A percentile compares a stretch with the other conserved stretches of the same genome.
Conservation (phyloP, 2,888 invertebrate species). For the Meliscaeva auricollis region DNA sequence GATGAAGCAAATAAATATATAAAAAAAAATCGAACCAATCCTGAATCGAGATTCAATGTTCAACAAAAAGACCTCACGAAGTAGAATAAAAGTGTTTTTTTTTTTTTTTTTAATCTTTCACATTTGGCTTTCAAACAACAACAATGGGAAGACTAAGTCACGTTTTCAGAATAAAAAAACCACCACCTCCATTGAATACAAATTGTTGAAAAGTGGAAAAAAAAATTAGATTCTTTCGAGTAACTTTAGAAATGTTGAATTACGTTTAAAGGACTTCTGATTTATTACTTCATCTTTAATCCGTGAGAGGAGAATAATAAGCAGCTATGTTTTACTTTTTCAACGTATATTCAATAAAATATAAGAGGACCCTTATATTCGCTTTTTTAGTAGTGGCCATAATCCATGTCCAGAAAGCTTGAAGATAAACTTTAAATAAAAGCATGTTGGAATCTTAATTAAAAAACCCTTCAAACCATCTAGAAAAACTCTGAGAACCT, state of each 20-base stretch:
- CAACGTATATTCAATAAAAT: too few species aligned
- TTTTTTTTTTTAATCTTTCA: background rate
- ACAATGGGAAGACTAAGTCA: background rate
- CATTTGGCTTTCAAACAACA: background rate
- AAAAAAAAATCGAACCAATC: too few species aligned
- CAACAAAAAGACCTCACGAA: background rate
- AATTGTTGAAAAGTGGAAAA: background rate
- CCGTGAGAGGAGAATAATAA: background rate
- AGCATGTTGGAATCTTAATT: too few species aligned
- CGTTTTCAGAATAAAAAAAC: background rate
- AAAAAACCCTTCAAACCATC: too few species aligned
- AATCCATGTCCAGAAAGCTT: too few species aligned
- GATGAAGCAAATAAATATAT: too few species aligned
- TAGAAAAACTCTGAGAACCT: too few species aligned
- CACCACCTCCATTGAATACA: background rate
- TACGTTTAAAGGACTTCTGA: conserved; percentile 46
- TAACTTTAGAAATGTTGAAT: conserved; percentile 56
- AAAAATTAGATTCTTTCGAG: conserved; percentile 43
- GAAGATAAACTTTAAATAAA: too few species aligned
- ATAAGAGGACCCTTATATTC: too few species aligned
- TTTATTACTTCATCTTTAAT: conserved; percentile 56
- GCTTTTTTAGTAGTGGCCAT: too few species aligned
- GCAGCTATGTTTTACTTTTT: too few species aligned
- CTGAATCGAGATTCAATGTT: too few species aligned
- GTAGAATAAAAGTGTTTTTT: background rate